Base-by-base conservation (phyloP, 2,888 invertebrate genomes). In the Microctonus hyperodae region DNA sequence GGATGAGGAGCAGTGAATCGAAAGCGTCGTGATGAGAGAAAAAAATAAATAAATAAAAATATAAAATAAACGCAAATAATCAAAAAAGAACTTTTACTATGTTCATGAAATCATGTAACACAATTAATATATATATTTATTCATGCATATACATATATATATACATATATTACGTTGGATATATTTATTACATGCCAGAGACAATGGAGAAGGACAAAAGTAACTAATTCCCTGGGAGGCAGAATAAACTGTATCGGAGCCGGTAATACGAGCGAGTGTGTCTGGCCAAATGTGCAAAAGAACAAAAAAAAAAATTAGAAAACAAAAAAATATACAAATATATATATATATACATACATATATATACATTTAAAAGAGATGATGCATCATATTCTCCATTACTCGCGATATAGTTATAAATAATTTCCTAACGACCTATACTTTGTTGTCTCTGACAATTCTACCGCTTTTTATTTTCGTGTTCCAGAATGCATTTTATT, bases 241-340 rank as follows among this genome's bases (percentile, higher is more conserved):
- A 70, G 70, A 66, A 71, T 68, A 64, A 71, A 71, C 58, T 69
- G 67, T 66, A 72, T 71, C 68, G 64, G 66, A 65, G 37, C 28
- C 65, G 44, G 58, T 44, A 67, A 23, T 50, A n/a, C 48, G 28
- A 16, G 53, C 33, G 31, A 10, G 6, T 23, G 56, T 28, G 44
- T 44, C 10, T 20, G 44, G n/a, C 44, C 44, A 44, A 44, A 44
- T 44, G 44, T 44, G 28, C 44, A 16, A 16, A 7, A 20, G 3
- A 44, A 9, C 16, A 16, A 44, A 16, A 44, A 44, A 44, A 7
- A 20, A 5, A 40, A 5, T 13, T n/a, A 6, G 13, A 40, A 40
- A 44, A 44, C 16, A n/a, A 16, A 16, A 44, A 16, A 16, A 9
- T 9, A 16, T 6, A 16, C 16, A 44, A 44, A 40, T n/a, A 44